phyloP scores from a whole-genome alignment of 1,140 invertebrate genomes.

The Zaprionus davidi region DNA sequence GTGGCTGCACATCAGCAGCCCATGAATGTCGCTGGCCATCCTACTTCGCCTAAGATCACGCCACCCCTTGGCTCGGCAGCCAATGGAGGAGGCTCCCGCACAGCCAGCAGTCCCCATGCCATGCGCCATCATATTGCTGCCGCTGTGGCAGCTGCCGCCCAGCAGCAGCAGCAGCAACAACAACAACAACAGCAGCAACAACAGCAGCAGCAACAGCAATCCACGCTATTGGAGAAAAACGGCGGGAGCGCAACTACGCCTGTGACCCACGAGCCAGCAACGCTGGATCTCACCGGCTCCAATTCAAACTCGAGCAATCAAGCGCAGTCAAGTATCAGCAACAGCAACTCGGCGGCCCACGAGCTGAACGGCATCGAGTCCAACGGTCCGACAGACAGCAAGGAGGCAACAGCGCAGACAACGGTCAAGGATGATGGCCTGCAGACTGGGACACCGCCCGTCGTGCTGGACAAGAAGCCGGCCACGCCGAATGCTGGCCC shows the following conservation, averaged over 20 bases:
- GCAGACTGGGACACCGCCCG: slow-evolving; percentile 55
- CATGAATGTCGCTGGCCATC: slow-evolving; percentile 40
- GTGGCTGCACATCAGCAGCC: slow-evolving; percentile 78
- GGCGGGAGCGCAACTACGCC: slow-evolving; percentile 25
- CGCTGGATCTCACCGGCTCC: slow-evolving; percentile 78
- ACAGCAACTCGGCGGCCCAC: slow-evolving; percentile 53
- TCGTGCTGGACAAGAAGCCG: slow-evolving; percentile 62
- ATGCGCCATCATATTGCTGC: slow-evolving; percentile 77
- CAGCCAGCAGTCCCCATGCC: slow-evolving; percentile 72
- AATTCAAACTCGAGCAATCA: slow-evolving; percentile 81
- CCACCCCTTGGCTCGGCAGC: slow-evolving; percentile 51
- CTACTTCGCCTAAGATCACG: slow-evolving; percentile 75
- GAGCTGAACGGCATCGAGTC: slow-evolving; percentile 70
- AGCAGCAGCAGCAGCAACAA: slow-evolving; percentile 44
- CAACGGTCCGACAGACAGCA: slow-evolving; percentile 62
- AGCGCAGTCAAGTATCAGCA: slow-evolving; percentile 70
- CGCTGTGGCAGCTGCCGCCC: slow-evolving; percentile 58
- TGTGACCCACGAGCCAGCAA: slow-evolving; percentile 69
- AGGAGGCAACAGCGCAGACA: slow-evolving; percentile 40
- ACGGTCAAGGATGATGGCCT: slow-evolving; percentile 53
- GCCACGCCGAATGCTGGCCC: slow-evolving; percentile 51
- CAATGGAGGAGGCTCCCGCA: slow-evolving; percentile 57
- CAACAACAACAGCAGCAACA: slow-evolving; percentile 31
- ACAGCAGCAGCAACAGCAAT: slow-evolving; percentile 26
- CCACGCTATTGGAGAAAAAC: slow-evolving; percentile 60